A percentile compares a stretch with the other conserved stretches of the same genome.
These are phyloP conservation scores for Montipora foliosa DNA, from an alignment of 64 coral and sea anemone species.

Conservation along the genomic window DNA sequence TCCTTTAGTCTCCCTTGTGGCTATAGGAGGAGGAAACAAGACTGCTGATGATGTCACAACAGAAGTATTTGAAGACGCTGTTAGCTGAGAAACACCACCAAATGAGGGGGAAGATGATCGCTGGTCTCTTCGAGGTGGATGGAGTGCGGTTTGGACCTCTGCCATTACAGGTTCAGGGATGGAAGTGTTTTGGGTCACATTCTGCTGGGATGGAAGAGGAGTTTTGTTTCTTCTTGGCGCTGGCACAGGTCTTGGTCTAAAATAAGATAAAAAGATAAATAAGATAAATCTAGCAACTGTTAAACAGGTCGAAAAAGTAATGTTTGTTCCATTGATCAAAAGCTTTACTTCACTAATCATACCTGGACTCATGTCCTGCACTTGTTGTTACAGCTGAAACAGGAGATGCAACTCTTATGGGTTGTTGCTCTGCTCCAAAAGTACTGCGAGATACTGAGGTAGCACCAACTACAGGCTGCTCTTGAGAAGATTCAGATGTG, in stretches of 20 bases:
- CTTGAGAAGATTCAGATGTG: not conserved
- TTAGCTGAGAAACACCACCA: not conserved
- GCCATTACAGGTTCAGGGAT: not conserved
- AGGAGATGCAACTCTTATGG: not conserved
- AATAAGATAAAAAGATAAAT: not conserved
- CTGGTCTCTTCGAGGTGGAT: not conserved
- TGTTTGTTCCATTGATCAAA: not conserved
- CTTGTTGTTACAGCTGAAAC: not conserved
- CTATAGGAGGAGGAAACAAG: not conserved
- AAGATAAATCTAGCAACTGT: not conserved
- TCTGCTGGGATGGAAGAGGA: not conserved
- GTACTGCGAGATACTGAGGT: too few species aligned
- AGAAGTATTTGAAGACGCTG: not conserved
- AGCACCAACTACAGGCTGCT: not conserved
- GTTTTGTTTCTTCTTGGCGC: slow-evolving; percentile 47
- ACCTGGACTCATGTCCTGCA: not conserved
- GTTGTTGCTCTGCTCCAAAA: not conserved
- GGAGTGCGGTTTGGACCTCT: not conserved
- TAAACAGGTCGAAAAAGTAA: not conserved
- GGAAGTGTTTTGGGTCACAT: not conserved
- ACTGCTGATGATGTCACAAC: not conserved
- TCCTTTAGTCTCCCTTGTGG: not conserved
- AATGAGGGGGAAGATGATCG: not conserved
- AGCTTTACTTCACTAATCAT: not conserved
- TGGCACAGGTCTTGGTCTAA: slow-evolving; percentile 39